Base-by-base conservation (phyloP, 2,888 invertebrate species). In the Lysandra bellargus region DNA sequence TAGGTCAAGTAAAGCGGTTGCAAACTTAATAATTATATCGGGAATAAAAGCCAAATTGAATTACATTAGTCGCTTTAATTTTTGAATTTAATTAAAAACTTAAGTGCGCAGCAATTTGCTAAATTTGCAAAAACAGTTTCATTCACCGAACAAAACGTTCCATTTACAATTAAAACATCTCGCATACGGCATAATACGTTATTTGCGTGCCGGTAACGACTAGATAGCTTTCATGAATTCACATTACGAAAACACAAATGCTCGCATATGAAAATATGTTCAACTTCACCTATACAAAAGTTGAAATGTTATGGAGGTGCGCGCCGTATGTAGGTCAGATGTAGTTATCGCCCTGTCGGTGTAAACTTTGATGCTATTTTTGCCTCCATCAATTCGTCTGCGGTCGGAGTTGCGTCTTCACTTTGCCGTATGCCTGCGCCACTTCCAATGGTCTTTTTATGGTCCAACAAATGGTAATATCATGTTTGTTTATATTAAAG, bases 291-390 rank as follows among this genome's bases (percentile, higher is more conserved):
- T 76, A 76, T 76, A 57, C 53, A 53, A 76, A 76, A 76, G 76
- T 76, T 76, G 76, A 57, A 76, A 44, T 75, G 49, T 75, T 75
- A 75, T 75, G 78, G 40, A 69, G 80, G 79, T 77, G 79, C 75
- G 79, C 78, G 80, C 80, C 79, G 82, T 80, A 92, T 90, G 87
- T 92, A 90, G 91, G 92, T 85, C 91, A 91, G 86, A 89, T 88
- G 88, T 82, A 83, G 83, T 82, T 88, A 89, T 86, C 89, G 86
- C 87, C 84, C 85, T 85, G 87, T 85, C 87, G 86, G 86, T 86
- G 87, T 87, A 86, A 87, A 85, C 88, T 89, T 90, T 89, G 90
- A 90, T 89, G 90, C 89, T 92, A 93, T 92, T 92, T 87, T 90
- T 90, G 88, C 90, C 87, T 86, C 85, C 86, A 88, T 88, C 82